phyloP scores from a whole-genome alignment of 2,797 vertebrate species.

The Spinibarbus caldwelli region DNA sequence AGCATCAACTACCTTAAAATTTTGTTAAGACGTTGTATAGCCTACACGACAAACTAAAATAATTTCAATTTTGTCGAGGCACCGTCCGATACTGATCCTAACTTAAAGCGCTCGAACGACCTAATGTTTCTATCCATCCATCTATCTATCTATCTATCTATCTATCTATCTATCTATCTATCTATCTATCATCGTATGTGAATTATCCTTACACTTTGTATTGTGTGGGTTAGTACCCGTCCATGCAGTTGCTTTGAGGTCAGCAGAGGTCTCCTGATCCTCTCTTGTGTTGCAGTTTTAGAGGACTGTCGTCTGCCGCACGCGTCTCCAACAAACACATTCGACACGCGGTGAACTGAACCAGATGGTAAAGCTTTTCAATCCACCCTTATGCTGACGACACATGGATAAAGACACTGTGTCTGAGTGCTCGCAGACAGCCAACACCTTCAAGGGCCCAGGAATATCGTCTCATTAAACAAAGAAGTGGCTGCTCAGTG shows the following conservation, averaged over 20 bases:
- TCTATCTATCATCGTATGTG: background rate
- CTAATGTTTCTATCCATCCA: background rate
- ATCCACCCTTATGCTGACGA: conserved; percentile 57
- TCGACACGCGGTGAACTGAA: conserved; percentile 59
- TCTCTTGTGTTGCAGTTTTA: conserved; percentile 56
- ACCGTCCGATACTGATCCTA: no score
- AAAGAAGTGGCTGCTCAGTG: background rate
- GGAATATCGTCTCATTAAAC: conserved; percentile 35
- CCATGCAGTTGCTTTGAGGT: conserved; percentile 59
- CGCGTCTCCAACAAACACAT: conserved; percentile 63
- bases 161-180: no score
- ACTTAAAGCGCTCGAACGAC: background rate
- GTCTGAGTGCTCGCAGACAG: conserved; percentile 16
- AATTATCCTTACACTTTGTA: background rate
- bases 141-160: no score
- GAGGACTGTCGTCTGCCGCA: conserved; percentile 61
- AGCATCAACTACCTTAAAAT: background rate
- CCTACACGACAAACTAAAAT: background rate
- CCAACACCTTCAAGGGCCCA: conserved; percentile 24
- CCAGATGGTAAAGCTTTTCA: conserved; percentile 67
- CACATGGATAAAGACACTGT: conserved; percentile 32
- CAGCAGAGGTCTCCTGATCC: conserved; percentile 62
- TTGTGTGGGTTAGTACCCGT: conserved; percentile 24
- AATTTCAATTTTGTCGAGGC: background rate
- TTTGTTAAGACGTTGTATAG: background rate